These are phyloP conservation scores for Cebuella pygmaea DNA, from an alignment of 2,797 vertebrate species.

Conservation along the genomic window DNA sequence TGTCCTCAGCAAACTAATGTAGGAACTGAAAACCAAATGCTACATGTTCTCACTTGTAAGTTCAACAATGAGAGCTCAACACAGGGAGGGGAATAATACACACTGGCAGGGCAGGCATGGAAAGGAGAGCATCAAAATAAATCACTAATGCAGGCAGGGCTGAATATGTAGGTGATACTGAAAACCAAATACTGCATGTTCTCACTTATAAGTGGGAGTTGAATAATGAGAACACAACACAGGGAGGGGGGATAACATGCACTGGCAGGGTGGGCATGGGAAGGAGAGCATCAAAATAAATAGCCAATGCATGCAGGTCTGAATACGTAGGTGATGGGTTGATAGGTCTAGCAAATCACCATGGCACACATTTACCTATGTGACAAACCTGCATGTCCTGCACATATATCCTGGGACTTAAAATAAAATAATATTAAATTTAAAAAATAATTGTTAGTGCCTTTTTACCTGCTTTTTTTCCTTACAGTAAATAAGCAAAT, in stretches of 20 bases:
- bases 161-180: neutral
- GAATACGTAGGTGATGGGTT: neutral
- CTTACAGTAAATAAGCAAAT: neutral
- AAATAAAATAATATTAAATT: neutral
- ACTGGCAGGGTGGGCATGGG: neutral
- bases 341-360: neutral
- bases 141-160: neutral
- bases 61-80: neutral
- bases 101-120: neutral
- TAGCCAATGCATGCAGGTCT: neutral
- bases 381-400: neutral
- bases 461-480: neutral
- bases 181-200: neutral
- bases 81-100: neutral
- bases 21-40: neutral
- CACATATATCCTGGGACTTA: neutral
- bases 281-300: neutral
- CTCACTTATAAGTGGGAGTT: neutral
- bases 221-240: neutral
- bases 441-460: neutral
- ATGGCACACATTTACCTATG: neutral
- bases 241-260: neutral
- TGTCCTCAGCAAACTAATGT: neutral
- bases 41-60: neutral
- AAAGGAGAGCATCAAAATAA: neutral